Conservation (phyloP, 1,140 invertebrate species). For the Zaprionus capensis region DNA sequence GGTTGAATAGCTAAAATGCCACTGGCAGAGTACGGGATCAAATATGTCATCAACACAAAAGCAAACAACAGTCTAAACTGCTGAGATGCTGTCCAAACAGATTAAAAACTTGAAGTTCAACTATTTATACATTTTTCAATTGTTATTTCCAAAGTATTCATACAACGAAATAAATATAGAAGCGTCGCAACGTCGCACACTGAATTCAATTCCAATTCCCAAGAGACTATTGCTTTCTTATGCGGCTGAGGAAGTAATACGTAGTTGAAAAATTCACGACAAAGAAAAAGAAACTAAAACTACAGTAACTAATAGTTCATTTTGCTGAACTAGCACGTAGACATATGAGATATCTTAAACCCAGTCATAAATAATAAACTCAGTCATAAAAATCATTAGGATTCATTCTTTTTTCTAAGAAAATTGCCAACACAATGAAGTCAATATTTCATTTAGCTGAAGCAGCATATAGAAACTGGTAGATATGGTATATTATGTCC, state of each 20-base stretch:
- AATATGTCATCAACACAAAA: conserved; percentile 63
- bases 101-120: neutral
- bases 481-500: neutral
- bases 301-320: too few species aligned
- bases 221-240: neutral
- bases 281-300: too few species aligned
- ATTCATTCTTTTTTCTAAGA: too few species aligned
- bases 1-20: conserved; percentile 51
- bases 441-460: too few species aligned
- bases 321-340: too few species aligned
- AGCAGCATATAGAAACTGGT: too few species aligned
- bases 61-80: conserved; percentile 31
- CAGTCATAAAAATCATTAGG: too few species aligned
- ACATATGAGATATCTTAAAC: too few species aligned
- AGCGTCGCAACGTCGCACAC: neutral
- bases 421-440: too few species aligned
- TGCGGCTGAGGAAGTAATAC: neutral
- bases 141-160: conserved; percentile 3
- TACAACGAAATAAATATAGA: conserved; percentile 7
- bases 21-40: conserved; percentile 12
- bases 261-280: neutral
- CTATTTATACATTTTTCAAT: conserved; percentile 3
- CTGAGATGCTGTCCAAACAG: conserved; percentile 1
- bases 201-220: neutral
- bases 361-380: too few species aligned